A percentile compares a stretch with the other conserved stretches of the same genome.
These are phyloP conservation scores for Chiloscyllium punctatum DNA, from an alignment of 2,797 vertebrate species.

Conservation along the genomic window DNA sequence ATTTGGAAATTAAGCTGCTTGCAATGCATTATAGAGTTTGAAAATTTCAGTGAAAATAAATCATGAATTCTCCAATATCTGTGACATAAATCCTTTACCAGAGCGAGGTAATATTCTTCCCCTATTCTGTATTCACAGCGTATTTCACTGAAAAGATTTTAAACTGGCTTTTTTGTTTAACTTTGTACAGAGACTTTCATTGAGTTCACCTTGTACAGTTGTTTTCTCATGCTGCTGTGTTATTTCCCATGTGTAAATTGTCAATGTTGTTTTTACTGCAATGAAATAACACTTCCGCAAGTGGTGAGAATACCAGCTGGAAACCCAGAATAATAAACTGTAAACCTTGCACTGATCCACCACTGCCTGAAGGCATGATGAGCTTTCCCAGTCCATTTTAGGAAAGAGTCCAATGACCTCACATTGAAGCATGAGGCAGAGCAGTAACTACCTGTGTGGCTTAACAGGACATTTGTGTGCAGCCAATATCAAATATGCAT, in stretches of 20 bases:
- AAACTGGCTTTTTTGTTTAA: conserved; percentile 1
- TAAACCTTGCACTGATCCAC: background rate
- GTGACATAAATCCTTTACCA: conserved; percentile 34
- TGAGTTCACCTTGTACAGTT: conserved; percentile 16
- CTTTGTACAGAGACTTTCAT: conserved; percentile 16
- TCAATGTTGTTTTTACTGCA: conserved; percentile 37
- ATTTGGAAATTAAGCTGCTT: conserved; percentile 17
- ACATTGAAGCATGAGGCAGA: background rate
- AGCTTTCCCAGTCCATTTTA: background rate
- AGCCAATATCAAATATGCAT: background rate
- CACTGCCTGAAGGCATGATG: conserved; percentile 12
- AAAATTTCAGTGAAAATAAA: conserved; percentile 24
- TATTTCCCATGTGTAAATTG: conserved; percentile 35
- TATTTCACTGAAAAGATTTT: conserved; percentile 16
- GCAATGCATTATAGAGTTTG: conserved; percentile 27
- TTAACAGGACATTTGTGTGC: background rate
- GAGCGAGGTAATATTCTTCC: background rate
- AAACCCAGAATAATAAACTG: conserved; percentile 33
- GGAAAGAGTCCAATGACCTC: conserved; percentile 12
- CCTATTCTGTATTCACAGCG: background rate
- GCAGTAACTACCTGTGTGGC: conserved; percentile 8
- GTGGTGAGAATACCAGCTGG: conserved; percentile 28
- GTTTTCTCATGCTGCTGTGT: conserved; percentile 32
- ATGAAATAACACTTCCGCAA: conserved; percentile 34
- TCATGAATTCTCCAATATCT: background rate